Conservation (phyloP, 2,113 vertebrate genomes). For the Ochotona curzoniae region DNA sequence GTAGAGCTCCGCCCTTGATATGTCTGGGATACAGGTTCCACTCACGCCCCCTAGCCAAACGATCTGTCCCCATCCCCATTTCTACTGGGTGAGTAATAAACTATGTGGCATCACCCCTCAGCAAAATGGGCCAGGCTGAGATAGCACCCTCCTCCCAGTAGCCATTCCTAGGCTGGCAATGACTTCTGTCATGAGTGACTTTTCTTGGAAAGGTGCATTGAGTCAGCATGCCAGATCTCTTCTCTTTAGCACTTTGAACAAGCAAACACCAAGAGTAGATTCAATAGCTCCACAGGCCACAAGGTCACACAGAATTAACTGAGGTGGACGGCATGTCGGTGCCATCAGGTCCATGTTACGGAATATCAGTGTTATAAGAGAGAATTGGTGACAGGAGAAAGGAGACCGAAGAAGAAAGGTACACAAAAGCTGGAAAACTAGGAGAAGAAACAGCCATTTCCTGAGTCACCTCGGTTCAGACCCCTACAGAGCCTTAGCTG, state of each 20-base stretch:
- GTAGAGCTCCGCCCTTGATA: background rate
- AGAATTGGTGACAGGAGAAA: background rate
- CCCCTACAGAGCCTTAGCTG: background rate
- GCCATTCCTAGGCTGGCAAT: background rate
- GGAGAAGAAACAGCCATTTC: background rate
- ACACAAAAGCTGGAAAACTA: background rate
- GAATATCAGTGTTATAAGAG: background rate
- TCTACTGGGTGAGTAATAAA: background rate
- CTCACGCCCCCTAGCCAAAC: background rate
- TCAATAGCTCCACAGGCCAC: background rate
- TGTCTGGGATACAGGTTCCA: background rate
- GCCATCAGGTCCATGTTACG: background rate
- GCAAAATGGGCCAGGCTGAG: background rate
- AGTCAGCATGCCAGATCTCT: background rate
- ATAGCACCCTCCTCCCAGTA: background rate
- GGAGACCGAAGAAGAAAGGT: background rate
- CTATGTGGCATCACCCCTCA: background rate
- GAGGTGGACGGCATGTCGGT: background rate
- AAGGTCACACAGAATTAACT: background rate
- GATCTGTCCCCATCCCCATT: background rate
- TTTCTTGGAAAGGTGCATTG: conserved; percentile 1
- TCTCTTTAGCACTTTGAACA: background rate
- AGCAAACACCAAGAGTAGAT: background rate
- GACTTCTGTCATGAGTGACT: background rate
- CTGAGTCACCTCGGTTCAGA: background rate